Percentiles rank a stretch among this genome's conserved stretches.
Evolutionary conservation across 2,888 invertebrate species (phyloP).

Genomic region (Ectropis crepuscularia): DNA sequence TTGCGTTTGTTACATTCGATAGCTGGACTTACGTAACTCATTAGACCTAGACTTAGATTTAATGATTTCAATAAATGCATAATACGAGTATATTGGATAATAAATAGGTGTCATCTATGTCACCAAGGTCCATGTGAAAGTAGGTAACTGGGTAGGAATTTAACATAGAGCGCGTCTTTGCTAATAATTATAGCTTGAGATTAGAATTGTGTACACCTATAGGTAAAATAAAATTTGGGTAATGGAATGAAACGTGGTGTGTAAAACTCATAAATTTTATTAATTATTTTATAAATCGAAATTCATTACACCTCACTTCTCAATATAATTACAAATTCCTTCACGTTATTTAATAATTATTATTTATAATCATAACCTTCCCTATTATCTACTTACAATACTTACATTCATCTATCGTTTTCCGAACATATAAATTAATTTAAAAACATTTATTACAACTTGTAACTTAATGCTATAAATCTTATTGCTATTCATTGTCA

Average conservation of each 20-base stretch:
- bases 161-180: too few relatives aligned
- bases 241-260: constrained; percentile 48
- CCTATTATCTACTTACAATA: constrained; percentile 71
- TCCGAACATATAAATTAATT: constrained; percentile 72
- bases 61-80: not conserved
- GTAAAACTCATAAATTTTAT: constrained; percentile 81
- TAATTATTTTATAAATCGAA: constrained; percentile 84
- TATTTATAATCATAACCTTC: constrained; percentile 75
- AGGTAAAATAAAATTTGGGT: not conserved
- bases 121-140: too few relatives aligned
- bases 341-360: constrained; percentile 72
- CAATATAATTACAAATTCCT: constrained; percentile 82
- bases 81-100: too few relatives aligned
- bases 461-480: constrained; percentile 52
- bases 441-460: constrained; percentile 70
- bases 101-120: too few relatives aligned
- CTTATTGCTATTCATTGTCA: constrained; percentile 76
- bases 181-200: too few relatives aligned
- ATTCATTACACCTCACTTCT: constrained; percentile 80
- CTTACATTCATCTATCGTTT: constrained; percentile 73
- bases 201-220: not conserved
- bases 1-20: constrained; percentile 6
- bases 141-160: too few relatives aligned
- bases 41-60: not conserved
- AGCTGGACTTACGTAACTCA: not conserved